Evolutionary conservation across 2,113 vertebrate genomes (phyloP), one percentile per base, ranked within the genome.

Genomic region (Polypterus bichir): DNA sequence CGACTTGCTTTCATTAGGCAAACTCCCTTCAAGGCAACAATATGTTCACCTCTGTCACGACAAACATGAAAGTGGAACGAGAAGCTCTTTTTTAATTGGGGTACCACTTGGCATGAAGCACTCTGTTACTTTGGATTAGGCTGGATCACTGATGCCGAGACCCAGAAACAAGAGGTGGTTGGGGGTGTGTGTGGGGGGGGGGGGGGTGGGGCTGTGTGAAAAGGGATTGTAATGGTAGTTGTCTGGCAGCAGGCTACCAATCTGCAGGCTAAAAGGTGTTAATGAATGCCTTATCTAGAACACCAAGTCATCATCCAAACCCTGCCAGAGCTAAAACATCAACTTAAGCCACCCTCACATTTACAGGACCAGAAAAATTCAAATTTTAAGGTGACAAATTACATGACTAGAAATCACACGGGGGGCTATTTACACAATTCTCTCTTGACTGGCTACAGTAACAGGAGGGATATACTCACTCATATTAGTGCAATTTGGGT

Each of bases 11-110:
- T 85, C 81, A 83, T 87, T 86, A 84, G 83, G 74, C 75, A 78
- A 87, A 84, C 77, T 86, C 82, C 80, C 85, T 88, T 85, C 80
- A 83, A 88, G 86, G 82, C 84, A 87, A 83, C 83, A 88, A 84
- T 86, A 86, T 85, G 84, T 78, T 86, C 81, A 80, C 79, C 78
- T 82, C 80, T 84, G 79, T 82, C 81, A 86, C 80, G 79, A 82
- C 79, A 84, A 79, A 57, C 56, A 57, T 44, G 56, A 44, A 44
- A 82, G 79, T 67, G 76, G 77, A 84, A 79, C 76, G 78, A 83
- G 83, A 81, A 9, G 83, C 79, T 84, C 78, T 81, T 79, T 82
- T 88, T 86, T 88, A 88, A 87, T 87, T 86, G 84, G 83, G 81
- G 84, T 86, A 82, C 77, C 82, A 82, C 81, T 85, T 83, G 82